A percentile compares a stretch with the other conserved stretches of the same genome.
Conservation (phyloP, 2,113 vertebrate species). For the Callospermophilus lateralis region DNA sequence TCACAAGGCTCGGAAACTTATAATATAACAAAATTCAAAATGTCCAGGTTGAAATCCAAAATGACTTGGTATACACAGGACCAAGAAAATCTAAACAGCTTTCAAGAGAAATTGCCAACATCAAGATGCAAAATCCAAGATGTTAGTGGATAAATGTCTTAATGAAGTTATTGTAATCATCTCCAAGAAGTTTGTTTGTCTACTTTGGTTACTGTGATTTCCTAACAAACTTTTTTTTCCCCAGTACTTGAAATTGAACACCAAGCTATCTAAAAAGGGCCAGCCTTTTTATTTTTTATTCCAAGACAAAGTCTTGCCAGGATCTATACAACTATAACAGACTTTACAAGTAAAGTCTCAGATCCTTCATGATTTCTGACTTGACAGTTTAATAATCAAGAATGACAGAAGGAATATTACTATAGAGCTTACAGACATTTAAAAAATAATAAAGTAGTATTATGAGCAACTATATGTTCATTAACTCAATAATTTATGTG, state of each 20-base stretch:
- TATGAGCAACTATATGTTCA: background rate
- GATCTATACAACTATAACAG: background rate
- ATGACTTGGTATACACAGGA: constrained; percentile 25
- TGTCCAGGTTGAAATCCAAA: constrained; percentile 46
- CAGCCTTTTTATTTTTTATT: no score
- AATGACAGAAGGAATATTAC: background rate
- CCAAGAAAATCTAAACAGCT: constrained; percentile 29
- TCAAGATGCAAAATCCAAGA: background rate
- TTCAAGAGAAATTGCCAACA: constrained; percentile 13
- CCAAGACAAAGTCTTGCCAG: background rate
- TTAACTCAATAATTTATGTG: background rate
- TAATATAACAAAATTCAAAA: background rate
- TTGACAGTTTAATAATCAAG: background rate
- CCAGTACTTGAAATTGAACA: no score
- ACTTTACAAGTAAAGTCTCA: background rate
- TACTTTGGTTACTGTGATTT: background rate
- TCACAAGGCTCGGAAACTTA: background rate
- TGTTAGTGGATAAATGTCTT: background rate
- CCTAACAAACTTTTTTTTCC: no score
- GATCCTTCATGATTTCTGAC: background rate
- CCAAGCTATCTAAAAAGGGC: no score
- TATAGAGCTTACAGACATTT: background rate
- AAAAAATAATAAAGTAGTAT: background rate
- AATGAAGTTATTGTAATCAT: background rate
- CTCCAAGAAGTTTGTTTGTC: background rate